Percentiles rank a stretch among this genome's conserved stretches.
Conservation (phyloP, 2,888 invertebrate species). For the Ectobius pallidus region DNA sequence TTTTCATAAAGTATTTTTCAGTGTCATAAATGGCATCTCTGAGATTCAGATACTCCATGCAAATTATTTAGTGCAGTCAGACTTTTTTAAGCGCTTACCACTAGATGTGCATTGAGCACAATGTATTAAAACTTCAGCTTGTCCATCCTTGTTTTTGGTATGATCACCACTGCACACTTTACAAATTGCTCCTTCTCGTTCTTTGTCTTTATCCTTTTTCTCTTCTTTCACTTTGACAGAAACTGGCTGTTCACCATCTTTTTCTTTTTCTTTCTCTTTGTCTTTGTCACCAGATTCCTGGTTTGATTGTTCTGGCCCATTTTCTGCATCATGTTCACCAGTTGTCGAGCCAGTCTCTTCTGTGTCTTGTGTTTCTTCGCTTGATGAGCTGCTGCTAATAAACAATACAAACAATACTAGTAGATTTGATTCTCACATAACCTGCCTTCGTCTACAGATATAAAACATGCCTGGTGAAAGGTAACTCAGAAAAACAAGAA, state of each 20-base stretch:
- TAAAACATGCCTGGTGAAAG: no score
- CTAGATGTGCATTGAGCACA: slow-evolving; percentile 65
- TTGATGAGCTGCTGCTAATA: slow-evolving; percentile 54
- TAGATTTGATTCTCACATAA: no score
- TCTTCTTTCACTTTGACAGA: slow-evolving; percentile 51
- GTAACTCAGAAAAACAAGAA: no score
- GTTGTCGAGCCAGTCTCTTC: slow-evolving; percentile 48
- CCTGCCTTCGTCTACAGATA: no score
- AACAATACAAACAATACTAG: not conserved
- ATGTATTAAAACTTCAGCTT: slow-evolving; percentile 61
- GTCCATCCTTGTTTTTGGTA: slow-evolving; percentile 56
- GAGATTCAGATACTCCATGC: no score
- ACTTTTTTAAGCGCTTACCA: slow-evolving; percentile 60
- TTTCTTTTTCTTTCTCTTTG: not conserved
- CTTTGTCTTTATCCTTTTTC: slow-evolving; percentile 47
- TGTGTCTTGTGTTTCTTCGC: slow-evolving; percentile 56
- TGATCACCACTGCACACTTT: slow-evolving; percentile 57
- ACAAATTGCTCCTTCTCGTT: slow-evolving; percentile 52
- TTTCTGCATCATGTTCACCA: slow-evolving; percentile 41
- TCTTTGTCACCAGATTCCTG: slow-evolving; percentile 13
- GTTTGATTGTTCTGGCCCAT: slow-evolving; percentile 8
- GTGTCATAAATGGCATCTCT: no score
- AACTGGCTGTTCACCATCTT: not conserved
- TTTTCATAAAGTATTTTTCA: no score
- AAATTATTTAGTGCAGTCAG: no score